A percentile compares a stretch with the other conserved stretches of the same genome.
Evolutionary conservation across 2,113 vertebrate species (phyloP).

Genomic region (Vireo altiloquus): DNA sequence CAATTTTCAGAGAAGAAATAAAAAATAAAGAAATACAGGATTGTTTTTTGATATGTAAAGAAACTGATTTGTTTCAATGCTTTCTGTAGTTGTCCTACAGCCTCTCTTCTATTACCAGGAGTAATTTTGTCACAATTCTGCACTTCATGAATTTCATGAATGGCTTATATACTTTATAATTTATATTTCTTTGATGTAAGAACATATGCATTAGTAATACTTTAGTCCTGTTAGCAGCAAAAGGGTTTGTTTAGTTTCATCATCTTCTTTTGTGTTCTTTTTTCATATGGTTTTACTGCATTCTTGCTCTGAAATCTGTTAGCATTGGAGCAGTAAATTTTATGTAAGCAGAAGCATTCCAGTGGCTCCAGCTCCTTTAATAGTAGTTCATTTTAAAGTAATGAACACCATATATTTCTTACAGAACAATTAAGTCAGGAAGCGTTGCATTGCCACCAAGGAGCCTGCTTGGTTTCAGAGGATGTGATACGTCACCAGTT

Average conservation of each 20-base stretch:
- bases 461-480: background rate
- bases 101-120: background rate
- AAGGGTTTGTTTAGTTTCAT: background rate
- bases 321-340: background rate
- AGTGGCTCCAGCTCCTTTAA: background rate
- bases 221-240: background rate
- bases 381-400: background rate
- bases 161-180: background rate
- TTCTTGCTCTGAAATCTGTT: background rate
- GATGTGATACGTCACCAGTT: background rate
- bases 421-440: background rate
- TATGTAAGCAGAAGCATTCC: background rate
- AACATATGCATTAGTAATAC: background rate
- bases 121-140: background rate
- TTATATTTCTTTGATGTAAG: background rate
- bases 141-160: background rate
- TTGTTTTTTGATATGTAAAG: background rate
- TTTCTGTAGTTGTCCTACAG: background rate
- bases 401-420: background rate
- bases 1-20: background rate
- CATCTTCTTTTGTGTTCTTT: rapidly evolving
- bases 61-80: background rate
- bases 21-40: background rate
- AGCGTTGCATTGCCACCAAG: background rate
- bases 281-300: background rate